These are phyloP conservation scores for Ceratina calcarata DNA, from an alignment of 1,140 invertebrate species.

Conservation along the genomic window DNA sequence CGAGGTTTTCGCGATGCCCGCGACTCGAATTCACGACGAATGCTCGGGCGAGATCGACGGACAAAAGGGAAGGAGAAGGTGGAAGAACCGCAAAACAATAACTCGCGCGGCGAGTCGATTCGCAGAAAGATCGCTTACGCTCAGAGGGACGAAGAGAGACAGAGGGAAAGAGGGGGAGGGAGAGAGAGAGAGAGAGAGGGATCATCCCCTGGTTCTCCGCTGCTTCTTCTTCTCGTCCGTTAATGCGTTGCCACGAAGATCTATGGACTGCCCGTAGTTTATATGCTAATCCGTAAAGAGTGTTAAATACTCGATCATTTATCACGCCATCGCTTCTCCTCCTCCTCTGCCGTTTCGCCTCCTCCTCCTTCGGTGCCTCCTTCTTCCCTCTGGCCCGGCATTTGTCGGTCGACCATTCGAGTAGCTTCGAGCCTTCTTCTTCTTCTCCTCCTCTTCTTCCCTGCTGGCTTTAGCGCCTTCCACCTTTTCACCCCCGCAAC, in stretches of 20 bases:
- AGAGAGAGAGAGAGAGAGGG: constrained; percentile 36
- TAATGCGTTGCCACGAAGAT: constrained; percentile 80
- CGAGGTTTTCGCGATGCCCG: constrained; percentile 39
- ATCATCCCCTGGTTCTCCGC: constrained; percentile 65
- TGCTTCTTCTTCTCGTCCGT: constrained; percentile 70
- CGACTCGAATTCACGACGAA: background rate
- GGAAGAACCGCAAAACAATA: constrained; percentile 62
- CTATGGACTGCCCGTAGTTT: constrained; percentile 81
- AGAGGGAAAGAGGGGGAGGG: background rate
- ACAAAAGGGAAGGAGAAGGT: background rate
- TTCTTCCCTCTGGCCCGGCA: constrained; percentile 45
- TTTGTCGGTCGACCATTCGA: constrained; percentile 44
- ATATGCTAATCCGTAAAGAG: constrained; percentile 82
- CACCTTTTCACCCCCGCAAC: constrained; percentile 20
- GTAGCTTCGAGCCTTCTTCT: constrained; percentile 21
- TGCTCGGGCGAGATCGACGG: constrained; percentile 12
- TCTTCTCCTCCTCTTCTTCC: constrained; percentile 22
- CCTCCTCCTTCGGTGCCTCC: constrained; percentile 1
- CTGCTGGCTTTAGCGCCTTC: background rate
- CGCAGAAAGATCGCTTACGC: constrained; percentile 63
- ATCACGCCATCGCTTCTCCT: constrained; percentile 76
- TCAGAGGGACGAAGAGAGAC: constrained; percentile 2
- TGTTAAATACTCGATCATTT: constrained; percentile 82
- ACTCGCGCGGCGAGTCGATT: constrained; percentile 52
- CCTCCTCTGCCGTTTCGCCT: constrained; percentile 56